Base-by-base conservation (phyloP, 2,888 invertebrate species). In the Nomada hirtipes region DNA sequence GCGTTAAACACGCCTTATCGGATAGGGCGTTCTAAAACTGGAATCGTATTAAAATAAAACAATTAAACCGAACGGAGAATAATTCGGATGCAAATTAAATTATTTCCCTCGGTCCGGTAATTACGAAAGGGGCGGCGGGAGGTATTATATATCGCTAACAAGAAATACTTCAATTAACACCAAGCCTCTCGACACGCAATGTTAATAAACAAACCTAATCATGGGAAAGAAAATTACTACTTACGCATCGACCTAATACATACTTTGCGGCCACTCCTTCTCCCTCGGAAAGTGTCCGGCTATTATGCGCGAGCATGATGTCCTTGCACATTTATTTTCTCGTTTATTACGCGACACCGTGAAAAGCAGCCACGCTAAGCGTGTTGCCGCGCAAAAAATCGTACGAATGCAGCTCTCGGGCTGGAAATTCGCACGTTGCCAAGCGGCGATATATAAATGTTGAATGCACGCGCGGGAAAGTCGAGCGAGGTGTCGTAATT, bases 401-500 rank as follows among this genome's bases (percentile, higher is more conserved):
- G 44, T 10, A 59, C 76, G 2, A 15, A 10, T 44, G 4, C 69
- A 60, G 23, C 29, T 26, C 20, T 11, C 47, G 47, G n/a, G 57
- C 26, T 42, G 52, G 52, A 52, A 71, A 70, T 64, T 73, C 53
- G 47, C 72, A 23, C 60, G 72, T 23, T 29, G 47, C 15, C 47
- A 47, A 47, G 13, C 47, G 50, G 59, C 52, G 18, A 52, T n/a
- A 3, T 47, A 79, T 50, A 55, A 75, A 72, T 79, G 61, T 63
- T n/a, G 47, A 64, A 50, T 47, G 11, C 59, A 29, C 53, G 23
- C 63, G 61, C 59, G 57, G 67, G 52, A 76, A 60, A 67, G 59
- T 26, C 47, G 15, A 44, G 36, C 57, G 26, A 44, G 36, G 55
- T 81, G 81, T 61, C 61, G 78, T 18, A 70, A 83, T 79, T 74